phyloP scores from a whole-genome alignment of 2,113 vertebrate species.

The Columba janthina region DNA sequence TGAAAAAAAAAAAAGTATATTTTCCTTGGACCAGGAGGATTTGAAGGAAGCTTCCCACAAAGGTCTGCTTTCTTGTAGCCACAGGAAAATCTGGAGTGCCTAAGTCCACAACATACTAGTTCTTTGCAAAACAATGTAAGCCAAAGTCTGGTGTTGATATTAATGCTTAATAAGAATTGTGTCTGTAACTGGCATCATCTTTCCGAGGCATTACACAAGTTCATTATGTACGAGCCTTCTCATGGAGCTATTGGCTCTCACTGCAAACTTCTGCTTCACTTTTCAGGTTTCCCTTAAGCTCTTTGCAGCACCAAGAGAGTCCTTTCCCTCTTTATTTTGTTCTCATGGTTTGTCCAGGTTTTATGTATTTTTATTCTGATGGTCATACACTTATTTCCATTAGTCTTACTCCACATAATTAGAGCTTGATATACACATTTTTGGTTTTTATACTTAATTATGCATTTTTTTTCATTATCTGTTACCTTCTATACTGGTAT shows the following conservation, averaged over 20 bases:
- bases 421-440: neutral
- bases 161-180: neutral
- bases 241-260: neutral
- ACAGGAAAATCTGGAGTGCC: neutral
- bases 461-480: neutral
- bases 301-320: neutral
- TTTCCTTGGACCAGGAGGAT: neutral
- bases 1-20: neutral
- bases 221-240: neutral
- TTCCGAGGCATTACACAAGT: neutral
- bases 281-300: neutral
- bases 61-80: neutral
- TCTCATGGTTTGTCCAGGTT: neutral
- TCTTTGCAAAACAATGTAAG: neutral
- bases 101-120: neutral
- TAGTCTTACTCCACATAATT: neutral
- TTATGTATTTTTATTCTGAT: neutral
- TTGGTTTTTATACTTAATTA: neutral
- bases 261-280: neutral
- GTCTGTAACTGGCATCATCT: neutral
- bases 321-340: neutral
- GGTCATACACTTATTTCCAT: neutral
- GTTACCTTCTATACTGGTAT: neutral
- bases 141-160: neutral
- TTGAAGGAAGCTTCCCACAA: neutral